Conservation (phyloP, 2,888 invertebrate genomes). For the Branchipolynoe longqiensis region DNA sequence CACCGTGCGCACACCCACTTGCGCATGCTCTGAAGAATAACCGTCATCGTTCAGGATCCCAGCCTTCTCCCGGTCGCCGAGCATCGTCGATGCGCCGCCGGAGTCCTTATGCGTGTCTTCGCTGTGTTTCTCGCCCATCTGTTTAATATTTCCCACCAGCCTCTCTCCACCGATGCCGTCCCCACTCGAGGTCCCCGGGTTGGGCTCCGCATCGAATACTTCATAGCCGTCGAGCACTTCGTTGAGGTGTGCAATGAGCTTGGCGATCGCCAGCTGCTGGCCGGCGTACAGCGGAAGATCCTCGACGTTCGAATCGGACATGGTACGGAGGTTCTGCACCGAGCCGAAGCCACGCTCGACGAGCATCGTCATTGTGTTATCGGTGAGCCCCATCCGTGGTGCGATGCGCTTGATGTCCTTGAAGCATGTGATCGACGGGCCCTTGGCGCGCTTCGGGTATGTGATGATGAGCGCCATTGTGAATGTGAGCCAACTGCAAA, state of each 20-base stretch:
- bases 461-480: slow-evolving; percentile 25
- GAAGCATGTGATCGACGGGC: slow-evolving; percentile 37
- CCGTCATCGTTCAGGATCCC: slow-evolving; percentile 15
- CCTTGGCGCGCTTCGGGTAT: slow-evolving; percentile 42
- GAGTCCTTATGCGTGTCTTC: not conserved
- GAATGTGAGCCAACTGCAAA: too few relatives aligned
- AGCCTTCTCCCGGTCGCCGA: not conserved
- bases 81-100: not conserved
- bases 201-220: slow-evolving; percentile 15
- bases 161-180: too few relatives aligned
- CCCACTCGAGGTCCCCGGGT: not conserved
- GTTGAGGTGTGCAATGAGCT: slow-evolving; percentile 17
- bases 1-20: not conserved
- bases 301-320: slow-evolving; percentile 8
- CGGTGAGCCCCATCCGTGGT: slow-evolving; percentile 37
- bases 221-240: slow-evolving; percentile 21
- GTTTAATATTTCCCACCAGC: too few relatives aligned
- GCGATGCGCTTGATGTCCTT: slow-evolving; percentile 17
- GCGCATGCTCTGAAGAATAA: not conserved
- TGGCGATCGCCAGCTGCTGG: slow-evolving; percentile 35
- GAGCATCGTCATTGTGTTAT: not conserved
- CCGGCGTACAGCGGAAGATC: slow-evolving; percentile 9
- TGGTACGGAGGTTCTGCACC: not conserved
- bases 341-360: slow-evolving; percentile 26
- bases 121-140: not conserved